These are phyloP conservation scores for Pammene fasciana DNA, from an alignment of 2,888 invertebrate genomes.

Conservation along the genomic window DNA sequence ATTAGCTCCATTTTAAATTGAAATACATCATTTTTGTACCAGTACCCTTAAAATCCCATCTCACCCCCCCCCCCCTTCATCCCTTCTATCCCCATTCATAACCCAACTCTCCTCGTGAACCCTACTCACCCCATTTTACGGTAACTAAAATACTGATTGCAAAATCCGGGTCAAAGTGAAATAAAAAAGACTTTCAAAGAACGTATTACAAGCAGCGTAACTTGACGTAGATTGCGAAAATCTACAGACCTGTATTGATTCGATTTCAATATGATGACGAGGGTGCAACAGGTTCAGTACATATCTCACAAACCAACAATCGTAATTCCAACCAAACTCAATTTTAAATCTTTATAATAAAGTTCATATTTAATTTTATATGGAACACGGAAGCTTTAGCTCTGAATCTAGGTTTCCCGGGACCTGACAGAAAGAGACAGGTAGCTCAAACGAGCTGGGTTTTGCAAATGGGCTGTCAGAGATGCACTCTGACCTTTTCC, in stretches of 20 bases:
- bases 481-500: constrained; percentile 61
- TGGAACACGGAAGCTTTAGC: constrained; percentile 51
- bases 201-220: neutral
- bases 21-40: too few species aligned
- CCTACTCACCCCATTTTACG: too few species aligned
- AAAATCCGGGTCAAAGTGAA: neutral
- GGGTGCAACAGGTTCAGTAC: constrained; percentile 42
- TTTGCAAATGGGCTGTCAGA: constrained; percentile 54
- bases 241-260: constrained; percentile 49
- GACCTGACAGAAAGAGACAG: constrained; percentile 68
- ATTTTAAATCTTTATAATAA: constrained; percentile 52
- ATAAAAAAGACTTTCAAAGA: neutral
- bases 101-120: too few species aligned
- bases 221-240: constrained; percentile 4
- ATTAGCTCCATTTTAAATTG: too few species aligned
- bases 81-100: too few species aligned
- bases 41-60: too few species aligned
- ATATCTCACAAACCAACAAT: constrained; percentile 12
- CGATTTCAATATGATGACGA: constrained; percentile 48
- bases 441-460: constrained; percentile 57
- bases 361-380: constrained; percentile 56
- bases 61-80: too few species aligned
- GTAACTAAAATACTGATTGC: too few species aligned
- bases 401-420: constrained; percentile 72
- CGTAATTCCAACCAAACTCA: constrained; percentile 9